Conservation (phyloP, 30 jellyfish, hydroid and myxozoan species). For the Chrysaora quinquecirrha region DNA sequence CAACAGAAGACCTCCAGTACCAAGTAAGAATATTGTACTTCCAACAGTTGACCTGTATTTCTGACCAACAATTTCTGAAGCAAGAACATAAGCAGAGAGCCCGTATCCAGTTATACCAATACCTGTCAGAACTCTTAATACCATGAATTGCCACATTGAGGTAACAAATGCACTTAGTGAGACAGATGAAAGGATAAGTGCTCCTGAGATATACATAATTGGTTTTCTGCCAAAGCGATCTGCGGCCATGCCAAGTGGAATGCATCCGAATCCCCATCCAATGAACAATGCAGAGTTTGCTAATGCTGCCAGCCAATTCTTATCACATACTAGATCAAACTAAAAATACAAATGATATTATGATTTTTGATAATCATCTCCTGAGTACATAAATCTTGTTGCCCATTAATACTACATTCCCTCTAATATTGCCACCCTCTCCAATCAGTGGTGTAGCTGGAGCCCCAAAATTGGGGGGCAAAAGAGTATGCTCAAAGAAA, state of each 20-base stretch:
- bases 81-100: conserved; percentile 55
- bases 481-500: no score
- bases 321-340: conserved; percentile 82
- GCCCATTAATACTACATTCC: no score
- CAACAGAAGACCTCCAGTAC: conserved; percentile 52
- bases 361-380: no score
- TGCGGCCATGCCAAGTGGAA: conserved; percentile 74
- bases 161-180: conserved; percentile 66
- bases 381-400: no score
- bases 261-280: conserved; percentile 89
- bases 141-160: conserved; percentile 63
- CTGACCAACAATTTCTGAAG: conserved; percentile 76
- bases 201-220: conserved; percentile 32
- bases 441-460: no score
- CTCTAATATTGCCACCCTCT: no score
- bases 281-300: conserved; percentile 76
- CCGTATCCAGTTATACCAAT: conserved; percentile 61
- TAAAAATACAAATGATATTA: conserved; percentile 22
- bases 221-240: conserved; percentile 80
- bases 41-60: conserved; percentile 68
- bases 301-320: conserved; percentile 60
- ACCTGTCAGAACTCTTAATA: conserved; percentile 66
- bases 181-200: conserved; percentile 38
- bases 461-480: no score
- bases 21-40: conserved; percentile 18